Conservation (phyloP, 2,797 vertebrate genomes). For the Manis pentadactyla region DNA sequence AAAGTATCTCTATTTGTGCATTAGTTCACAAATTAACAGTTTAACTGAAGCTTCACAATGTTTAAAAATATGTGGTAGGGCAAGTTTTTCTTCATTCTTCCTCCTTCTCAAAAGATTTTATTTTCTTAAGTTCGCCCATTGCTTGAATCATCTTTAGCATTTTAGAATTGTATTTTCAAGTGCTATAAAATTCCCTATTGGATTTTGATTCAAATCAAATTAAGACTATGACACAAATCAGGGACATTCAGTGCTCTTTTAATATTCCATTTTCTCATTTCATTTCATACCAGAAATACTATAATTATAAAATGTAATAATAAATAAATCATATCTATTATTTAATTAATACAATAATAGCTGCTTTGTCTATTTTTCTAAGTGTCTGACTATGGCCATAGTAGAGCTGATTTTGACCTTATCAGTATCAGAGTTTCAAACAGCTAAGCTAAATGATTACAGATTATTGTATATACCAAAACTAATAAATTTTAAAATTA, state of each 20-base stretch:
- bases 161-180: not conserved
- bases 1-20: not conserved
- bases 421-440: not conserved
- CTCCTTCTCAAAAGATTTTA: not conserved
- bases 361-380: not conserved
- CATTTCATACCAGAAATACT: not conserved
- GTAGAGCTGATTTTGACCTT: not conserved
- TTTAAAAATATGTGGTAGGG: not conserved
- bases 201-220: conserved; percentile 11
- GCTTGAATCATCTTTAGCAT: not conserved
- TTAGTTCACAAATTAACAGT: not conserved
- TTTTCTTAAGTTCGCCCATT: not conserved
- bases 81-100: not conserved
- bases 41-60: not conserved
- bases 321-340: not conserved
- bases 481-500: not conserved
- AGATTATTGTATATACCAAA: not conserved
- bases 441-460: not conserved
- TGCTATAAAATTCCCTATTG: not conserved
- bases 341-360: not conserved
- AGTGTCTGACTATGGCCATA: not conserved
- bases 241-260: not conserved
- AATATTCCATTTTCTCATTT: not conserved
- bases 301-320: not conserved
- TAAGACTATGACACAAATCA: not conserved